phyloP scores from a whole-genome alignment of 1,140 invertebrate species.

The Octopus bimaculoides region DNA sequence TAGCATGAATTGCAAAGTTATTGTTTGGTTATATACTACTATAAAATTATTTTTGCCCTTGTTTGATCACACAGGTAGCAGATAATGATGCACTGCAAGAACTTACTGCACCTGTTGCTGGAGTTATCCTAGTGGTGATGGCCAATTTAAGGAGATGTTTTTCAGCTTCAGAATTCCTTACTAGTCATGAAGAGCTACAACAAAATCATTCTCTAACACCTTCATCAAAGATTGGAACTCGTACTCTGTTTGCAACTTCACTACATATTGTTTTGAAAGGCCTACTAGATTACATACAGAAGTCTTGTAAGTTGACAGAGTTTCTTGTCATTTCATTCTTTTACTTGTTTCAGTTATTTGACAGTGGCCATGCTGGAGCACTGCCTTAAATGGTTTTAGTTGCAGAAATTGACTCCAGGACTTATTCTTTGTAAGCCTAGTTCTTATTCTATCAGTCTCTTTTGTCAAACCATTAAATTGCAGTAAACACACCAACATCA shows the following conservation, averaged over 20 bases:
- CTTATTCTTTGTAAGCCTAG: too few relatives aligned
- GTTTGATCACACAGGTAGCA: conserved; percentile 41
- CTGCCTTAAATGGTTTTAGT: too few relatives aligned
- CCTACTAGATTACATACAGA: conserved; percentile 60
- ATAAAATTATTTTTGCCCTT: too few relatives aligned
- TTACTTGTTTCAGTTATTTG: too few relatives aligned
- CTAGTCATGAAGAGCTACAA: not conserved
- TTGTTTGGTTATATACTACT: too few relatives aligned
- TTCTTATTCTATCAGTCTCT: too few relatives aligned
- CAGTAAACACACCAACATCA: too few relatives aligned
- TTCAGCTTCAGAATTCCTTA: conserved; percentile 13
- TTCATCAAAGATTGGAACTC: conserved; percentile 27
- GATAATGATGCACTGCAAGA: conserved; percentile 53
- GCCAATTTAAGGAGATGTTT: conserved; percentile 56
- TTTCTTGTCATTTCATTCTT: too few relatives aligned
- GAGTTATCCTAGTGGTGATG: conserved; percentile 54
- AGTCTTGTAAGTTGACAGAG: conserved; percentile 52
- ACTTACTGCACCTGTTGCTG: conserved; percentile 51
- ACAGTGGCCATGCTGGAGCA: too few relatives aligned
- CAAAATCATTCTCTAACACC: not conserved
- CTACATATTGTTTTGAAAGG: conserved; percentile 60
- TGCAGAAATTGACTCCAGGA: too few relatives aligned
- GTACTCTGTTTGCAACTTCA: conserved; percentile 54
- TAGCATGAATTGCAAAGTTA: too few relatives aligned
- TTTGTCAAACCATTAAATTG: too few relatives aligned